Evolutionary conservation across 2,797 vertebrate species (phyloP).

Genomic region (Neosilurus hyrtlii): DNA sequence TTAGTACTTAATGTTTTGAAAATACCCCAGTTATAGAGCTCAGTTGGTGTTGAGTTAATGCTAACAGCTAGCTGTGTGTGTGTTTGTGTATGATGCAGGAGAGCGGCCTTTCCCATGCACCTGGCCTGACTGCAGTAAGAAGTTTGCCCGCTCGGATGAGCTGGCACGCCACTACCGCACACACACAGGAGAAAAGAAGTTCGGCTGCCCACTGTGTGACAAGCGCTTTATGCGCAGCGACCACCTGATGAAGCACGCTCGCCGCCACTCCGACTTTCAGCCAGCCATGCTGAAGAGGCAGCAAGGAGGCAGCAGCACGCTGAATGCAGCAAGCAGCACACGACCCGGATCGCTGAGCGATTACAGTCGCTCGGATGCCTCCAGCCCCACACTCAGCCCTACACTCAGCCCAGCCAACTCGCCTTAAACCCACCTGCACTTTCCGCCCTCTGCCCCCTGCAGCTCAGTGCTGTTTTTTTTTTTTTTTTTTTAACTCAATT

Average conservation of each 20-base stretch:
- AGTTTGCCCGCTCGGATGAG: slow-evolving; percentile 96
- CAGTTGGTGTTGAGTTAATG: slow-evolving; percentile 35
- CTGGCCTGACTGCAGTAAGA: slow-evolving; percentile 96
- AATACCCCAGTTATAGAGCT: slow-evolving; percentile 24
- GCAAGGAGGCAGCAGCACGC: slow-evolving; percentile 57
- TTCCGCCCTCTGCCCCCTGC: slow-evolving; percentile 67
- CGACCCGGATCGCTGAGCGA: slow-evolving; percentile 92
- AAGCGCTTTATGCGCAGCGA: slow-evolving; percentile 99
- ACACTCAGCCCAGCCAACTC: slow-evolving; percentile 91
- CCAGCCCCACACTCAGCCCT: slow-evolving; percentile 85
- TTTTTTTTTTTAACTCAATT: slow-evolving; percentile 22
- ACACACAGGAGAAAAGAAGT: slow-evolving; percentile 97
- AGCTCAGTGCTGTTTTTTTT: slow-evolving; percentile 54
- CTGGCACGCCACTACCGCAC: slow-evolving; percentile 96
- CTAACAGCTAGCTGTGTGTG: slow-evolving; percentile 39
- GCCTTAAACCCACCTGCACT: slow-evolving; percentile 84
- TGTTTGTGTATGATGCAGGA: slow-evolving; percentile 70
- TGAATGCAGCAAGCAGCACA: slow-evolving; percentile 55
- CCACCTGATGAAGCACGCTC: slow-evolving; percentile 95
- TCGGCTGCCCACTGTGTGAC: slow-evolving; percentile 92
- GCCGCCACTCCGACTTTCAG: slow-evolving; percentile 92
- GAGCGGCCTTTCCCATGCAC: slow-evolving; percentile 93
- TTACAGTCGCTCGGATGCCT: slow-evolving; percentile 95
- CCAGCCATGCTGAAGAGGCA: slow-evolving; percentile 91
- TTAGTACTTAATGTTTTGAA: slow-evolving; percentile 2